Base-by-base conservation (phyloP, 2,888 invertebrate species). In the Siphonodentalium dalli region DNA sequence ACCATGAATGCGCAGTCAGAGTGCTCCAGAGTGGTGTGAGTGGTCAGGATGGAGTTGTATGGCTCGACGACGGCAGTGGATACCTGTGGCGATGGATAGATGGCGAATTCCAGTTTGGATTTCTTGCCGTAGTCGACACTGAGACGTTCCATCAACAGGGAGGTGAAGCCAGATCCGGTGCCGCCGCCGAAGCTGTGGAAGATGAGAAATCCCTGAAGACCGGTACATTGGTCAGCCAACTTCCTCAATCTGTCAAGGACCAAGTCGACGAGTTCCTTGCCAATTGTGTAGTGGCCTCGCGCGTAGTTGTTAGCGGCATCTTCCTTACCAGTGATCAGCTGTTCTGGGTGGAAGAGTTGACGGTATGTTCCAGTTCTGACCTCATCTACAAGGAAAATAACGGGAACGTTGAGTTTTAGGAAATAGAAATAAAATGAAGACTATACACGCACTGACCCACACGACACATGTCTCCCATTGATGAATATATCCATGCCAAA, bases 241-340 rank as follows among this genome's bases (percentile, higher is more conserved):
- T 85, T 77, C 20, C 78, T 63, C 47, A 78, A 68, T 23, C 72
- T 54, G 54, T 78, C 77, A 33, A 78, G 61, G 2, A 74, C 87
- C 1, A 88, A 66, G 59, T 89, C 89, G 13, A 90, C 84, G 81
- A 90, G 87, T 79, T 91, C 90, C 39, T 84, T 84, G 1, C 94
- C 95, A 78, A 95, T 92, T 66, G 95, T 96, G 87, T 96, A 96
- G 84, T 95, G 95, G 56, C 95, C 96, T 75, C 96, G 89, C 55
- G 95, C 96, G 69, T 96, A 96, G 85, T 96, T 96, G 85, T 96
- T 96, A 69, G 96, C 96, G 37, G 96, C 95, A 80, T 95, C 94
- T 84, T 95, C 95, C 83, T 96, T 96, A 70, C 94, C 94, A 72
- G 93, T 93, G 84, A 95, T 93, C 83, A 94, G 86, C 84, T 95